These are phyloP conservation scores for Limnephilus lunatus DNA, from an alignment of 2,888 invertebrate species.

Conservation along the genomic window DNA sequence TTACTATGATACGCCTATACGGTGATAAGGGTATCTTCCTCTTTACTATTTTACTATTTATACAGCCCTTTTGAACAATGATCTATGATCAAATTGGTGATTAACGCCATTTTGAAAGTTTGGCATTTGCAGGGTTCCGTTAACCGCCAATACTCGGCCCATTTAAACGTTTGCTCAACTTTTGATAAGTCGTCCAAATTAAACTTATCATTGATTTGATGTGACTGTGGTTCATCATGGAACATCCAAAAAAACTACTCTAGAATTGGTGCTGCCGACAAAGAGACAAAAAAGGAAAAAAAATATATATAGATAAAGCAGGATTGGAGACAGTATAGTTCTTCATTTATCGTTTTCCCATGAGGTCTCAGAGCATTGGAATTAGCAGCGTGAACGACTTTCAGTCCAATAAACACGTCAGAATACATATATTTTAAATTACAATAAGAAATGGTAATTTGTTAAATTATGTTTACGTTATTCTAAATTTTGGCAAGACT, in stretches of 20 bases:
- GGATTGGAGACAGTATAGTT: background rate
- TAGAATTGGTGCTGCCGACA: background rate
- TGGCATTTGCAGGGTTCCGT: too few species aligned
- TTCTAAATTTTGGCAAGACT: background rate
- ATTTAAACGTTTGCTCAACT: too few species aligned
- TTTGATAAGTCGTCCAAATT: too few species aligned
- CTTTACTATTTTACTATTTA: too few species aligned
- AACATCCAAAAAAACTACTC: background rate
- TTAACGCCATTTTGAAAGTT: too few species aligned
- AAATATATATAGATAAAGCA: background rate
- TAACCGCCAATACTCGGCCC: too few species aligned
- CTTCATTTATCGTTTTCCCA: background rate
- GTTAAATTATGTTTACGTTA: background rate
- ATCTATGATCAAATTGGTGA: too few species aligned
- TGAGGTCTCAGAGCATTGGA: background rate
- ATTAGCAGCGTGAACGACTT: background rate
- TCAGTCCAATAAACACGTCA: background rate
- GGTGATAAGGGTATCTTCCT: too few species aligned
- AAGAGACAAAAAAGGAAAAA: background rate
- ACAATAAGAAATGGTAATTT: background rate
- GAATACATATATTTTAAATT: background rate
- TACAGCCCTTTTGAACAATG: too few species aligned
- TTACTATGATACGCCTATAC: too few species aligned
- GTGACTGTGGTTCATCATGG: too few species aligned
- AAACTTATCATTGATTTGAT: too few species aligned